These are phyloP conservation scores for Trididemnum nubilum DNA, from an alignment of 23 tunicate species.

Conservation along the genomic window DNA sequence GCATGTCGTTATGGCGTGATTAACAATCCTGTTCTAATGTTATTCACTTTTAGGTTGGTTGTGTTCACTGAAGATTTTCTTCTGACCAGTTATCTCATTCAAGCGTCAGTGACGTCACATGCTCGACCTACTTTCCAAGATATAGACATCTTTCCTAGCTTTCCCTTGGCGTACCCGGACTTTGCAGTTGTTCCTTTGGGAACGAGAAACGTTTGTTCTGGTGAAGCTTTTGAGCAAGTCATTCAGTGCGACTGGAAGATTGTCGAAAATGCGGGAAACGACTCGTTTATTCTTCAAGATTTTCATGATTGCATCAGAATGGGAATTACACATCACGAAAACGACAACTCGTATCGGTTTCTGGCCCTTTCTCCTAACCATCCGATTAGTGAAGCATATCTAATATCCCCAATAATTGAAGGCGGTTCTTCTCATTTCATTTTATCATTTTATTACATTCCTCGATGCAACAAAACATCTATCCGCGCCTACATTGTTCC, in stretches of 20 bases:
- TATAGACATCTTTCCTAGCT: background rate
- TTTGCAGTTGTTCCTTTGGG: slow-evolving; percentile 9
- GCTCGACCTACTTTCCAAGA: slow-evolving; percentile 4
- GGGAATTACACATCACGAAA: slow-evolving; percentile 17
- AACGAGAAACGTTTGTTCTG: slow-evolving; percentile 23
- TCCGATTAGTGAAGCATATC: slow-evolving; percentile 6
- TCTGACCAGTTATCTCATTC: background rate
- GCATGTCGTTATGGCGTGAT: slow-evolving; percentile 7
- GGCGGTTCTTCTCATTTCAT: slow-evolving; percentile 35
- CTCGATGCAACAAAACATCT: slow-evolving; percentile 25
- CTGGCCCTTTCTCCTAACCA: slow-evolving; percentile 11
- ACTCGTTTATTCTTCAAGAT: slow-evolving; percentile 11
- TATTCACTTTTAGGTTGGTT: background rate
- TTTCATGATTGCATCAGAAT: slow-evolving; percentile 24
- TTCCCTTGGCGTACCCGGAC: background rate
- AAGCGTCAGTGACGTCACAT: slow-evolving; percentile 39
- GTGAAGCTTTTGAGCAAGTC: slow-evolving; percentile 10
- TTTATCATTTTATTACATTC: slow-evolving; percentile 34
- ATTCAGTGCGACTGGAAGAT: slow-evolving; percentile 47
- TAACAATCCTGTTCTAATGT: background rate
- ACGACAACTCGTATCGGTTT: slow-evolving; percentile 33
- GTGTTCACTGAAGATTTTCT: background rate
- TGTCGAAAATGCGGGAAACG: slow-evolving; percentile 15
- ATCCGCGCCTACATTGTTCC: slow-evolving; percentile 19
- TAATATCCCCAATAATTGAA: slow-evolving; percentile 48